Base-by-base conservation (phyloP, 2,113 vertebrate species). In the Pygathrix nemaeus region DNA sequence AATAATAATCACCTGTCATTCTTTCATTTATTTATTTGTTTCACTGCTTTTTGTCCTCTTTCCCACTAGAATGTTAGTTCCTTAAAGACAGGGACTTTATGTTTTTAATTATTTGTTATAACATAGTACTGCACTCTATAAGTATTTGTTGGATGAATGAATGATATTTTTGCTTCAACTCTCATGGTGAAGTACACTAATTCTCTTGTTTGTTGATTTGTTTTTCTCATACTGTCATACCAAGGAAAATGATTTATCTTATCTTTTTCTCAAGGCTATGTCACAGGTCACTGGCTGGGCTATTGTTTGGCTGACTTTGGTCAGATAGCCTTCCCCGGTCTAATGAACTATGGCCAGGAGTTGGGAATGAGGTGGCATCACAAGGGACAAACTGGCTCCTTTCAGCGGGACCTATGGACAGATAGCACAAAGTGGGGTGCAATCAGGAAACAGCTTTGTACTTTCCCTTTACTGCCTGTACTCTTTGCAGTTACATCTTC, bases 111-210 rank as follows among this genome's bases (percentile, higher is more conserved):
- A 35, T 68, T 94, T 76, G 90, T 95, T 76, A 35, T 52, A 90
- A 68, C 8, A 80, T 2, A 35, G 18, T 57, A 90, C 17, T 88
- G 3, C 11, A 14, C 25, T 82, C 14, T 27, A 25, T 80, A 90
- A 91, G 73, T 89, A 72, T 83, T 66, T 96, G 35, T 94, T 95
- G 27, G 89, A 64, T n/a, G 20, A 90, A 84, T 90, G 43, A 70
- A 87, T 91, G 9, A 38, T 80, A 88, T 66, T 90, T 94, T 94
- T 85, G 43, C 30, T 94, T 96, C 45, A 95, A 9, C 35, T 59
- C 20, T 23, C 8, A 59, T 68, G 38, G 59, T 21, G 80, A 89
- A 96, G 27, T 88, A 30, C 64, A 66, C 38, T 79, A 30, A 73
- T 70, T 87, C 5, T 92, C 6, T 95, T 52, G 10, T 68, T 45